Evolutionary conservation across 37 sponge, comb jelly and placozoan species (phyloP).

Genomic region (Chondrilla cf. caribensis): DNA sequence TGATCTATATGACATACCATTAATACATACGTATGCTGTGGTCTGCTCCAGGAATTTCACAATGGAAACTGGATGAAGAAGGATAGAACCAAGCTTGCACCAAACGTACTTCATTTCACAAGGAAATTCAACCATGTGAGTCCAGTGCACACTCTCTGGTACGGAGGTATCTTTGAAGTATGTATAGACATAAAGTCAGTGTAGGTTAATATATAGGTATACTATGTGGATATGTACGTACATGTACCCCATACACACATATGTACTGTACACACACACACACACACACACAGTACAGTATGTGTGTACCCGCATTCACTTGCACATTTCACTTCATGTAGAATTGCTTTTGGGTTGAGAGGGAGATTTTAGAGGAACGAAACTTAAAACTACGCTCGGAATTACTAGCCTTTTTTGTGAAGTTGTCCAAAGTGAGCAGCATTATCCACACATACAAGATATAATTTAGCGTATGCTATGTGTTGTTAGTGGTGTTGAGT

Average conservation of each 20-base stretch:
- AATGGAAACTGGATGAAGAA: slow-evolving; percentile 72
- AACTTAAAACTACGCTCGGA: slow-evolving; percentile 56
- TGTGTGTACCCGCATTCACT: no score
- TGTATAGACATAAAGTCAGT: neutral
- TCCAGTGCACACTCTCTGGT: no score
- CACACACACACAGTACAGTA: no score
- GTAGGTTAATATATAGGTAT: neutral
- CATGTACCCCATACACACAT: neutral
- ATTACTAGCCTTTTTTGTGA: slow-evolving; percentile 61
- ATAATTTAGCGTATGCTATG: no score
- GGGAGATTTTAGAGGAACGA: slow-evolving; percentile 58
- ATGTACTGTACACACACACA: no score
- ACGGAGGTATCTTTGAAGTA: neutral
- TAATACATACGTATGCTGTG: no score
- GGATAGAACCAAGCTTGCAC: slow-evolving; percentile 50
- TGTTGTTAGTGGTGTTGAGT: no score
- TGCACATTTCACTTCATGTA: neutral
- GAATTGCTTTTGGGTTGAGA: slow-evolving; percentile 72
- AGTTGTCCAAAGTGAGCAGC: slow-evolving; percentile 58
- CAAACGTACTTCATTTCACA: slow-evolving; percentile 69
- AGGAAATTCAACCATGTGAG: slow-evolving; percentile 74
- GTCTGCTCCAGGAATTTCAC: slow-evolving; percentile 61
- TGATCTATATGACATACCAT: no score
- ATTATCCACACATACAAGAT: no score
- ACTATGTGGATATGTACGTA: neutral